These are phyloP conservation scores for Hoplodrina ambigua DNA, from an alignment of 2,888 invertebrate species.

Conservation along the genomic window DNA sequence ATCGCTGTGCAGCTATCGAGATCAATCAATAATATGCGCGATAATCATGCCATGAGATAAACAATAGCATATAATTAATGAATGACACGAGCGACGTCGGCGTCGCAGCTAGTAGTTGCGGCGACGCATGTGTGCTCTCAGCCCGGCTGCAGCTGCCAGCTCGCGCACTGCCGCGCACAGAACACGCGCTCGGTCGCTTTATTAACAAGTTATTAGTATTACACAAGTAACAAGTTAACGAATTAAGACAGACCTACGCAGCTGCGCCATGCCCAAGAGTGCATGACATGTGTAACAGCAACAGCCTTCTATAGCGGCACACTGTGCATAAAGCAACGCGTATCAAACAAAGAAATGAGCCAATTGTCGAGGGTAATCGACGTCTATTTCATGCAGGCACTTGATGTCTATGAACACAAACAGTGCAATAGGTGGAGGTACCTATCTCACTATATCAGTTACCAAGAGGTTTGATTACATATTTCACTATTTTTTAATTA, in stretches of 20 bases:
- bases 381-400: not conserved
- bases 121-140: conserved; percentile 15
- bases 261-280: not conserved
- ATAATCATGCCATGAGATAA: not conserved
- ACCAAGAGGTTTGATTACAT: too few species aligned
- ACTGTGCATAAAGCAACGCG: too few species aligned
- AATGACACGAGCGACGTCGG: not conserved
- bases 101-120: too few species aligned
- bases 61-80: not conserved
- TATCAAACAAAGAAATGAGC: not conserved
- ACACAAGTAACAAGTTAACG: too few species aligned
- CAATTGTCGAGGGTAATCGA: not conserved
- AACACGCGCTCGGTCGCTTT: not conserved
- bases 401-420: not conserved
- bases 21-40: not conserved
- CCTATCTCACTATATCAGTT: too few species aligned
- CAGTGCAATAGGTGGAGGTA: too few species aligned
- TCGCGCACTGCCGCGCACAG: conserved; percentile 9
- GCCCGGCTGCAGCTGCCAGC: too few species aligned
- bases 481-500: too few species aligned
- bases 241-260: too few species aligned
- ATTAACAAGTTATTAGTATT: not conserved
- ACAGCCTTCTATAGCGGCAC: too few species aligned
- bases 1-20: not conserved
- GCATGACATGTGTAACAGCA: not conserved